Conservation (phyloP, 2,888 invertebrate species). For the Lacanobia oleracea region DNA sequence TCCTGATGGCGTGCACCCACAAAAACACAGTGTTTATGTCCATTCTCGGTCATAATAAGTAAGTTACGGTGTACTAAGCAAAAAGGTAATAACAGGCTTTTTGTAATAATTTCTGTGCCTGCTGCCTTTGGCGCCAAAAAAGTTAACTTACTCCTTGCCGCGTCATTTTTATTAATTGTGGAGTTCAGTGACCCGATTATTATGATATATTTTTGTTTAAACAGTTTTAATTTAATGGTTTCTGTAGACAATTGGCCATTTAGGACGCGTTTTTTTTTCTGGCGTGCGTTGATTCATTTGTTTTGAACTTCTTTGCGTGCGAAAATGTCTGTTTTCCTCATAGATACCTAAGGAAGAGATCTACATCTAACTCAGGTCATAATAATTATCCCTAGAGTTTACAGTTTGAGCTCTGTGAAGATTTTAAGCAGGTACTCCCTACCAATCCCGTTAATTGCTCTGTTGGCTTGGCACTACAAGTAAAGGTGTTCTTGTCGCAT, state of each 20-base stretch:
- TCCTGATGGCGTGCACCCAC: conserved; percentile 56
- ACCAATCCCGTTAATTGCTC: no score
- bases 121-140: conserved; percentile 53
- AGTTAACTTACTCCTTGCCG: conserved; percentile 32
- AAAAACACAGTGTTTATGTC: conserved; percentile 43
- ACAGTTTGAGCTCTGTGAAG: no score
- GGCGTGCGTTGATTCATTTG: neutral
- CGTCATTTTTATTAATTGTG: conserved; percentile 45
- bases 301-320: neutral
- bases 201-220: conserved; percentile 40
- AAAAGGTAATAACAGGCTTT: conserved; percentile 61
- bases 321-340: no score
- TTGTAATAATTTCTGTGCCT: conserved; percentile 41
- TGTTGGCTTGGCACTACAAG: neutral
- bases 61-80: conserved; percentile 44
- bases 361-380: no score
- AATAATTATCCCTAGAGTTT: neutral
- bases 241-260: conserved; percentile 28
- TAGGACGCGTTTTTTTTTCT: neutral
- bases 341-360: no score
- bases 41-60: conserved; percentile 51
- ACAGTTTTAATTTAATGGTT: conserved; percentile 31
- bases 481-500: neutral
- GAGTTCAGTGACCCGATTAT: conserved; percentile 54
- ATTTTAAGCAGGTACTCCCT: no score